A percentile compares a stretch with the other conserved stretches of the same genome.
Evolutionary conservation across 2,888 invertebrate species (phyloP).

Genomic region (Tipula unca): DNA sequence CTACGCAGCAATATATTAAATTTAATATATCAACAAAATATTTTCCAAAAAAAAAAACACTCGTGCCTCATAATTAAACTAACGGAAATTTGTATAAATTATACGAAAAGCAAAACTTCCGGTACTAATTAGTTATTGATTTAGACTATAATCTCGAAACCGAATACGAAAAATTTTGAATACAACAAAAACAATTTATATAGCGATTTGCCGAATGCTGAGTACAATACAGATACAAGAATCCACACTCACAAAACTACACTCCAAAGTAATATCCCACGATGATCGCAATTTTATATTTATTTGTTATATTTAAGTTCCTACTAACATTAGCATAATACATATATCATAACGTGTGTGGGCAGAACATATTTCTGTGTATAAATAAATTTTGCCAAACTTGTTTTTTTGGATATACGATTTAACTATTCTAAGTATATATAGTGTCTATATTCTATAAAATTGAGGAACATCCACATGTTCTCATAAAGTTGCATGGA

Average conservation of each 20-base stretch:
- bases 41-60: neutral
- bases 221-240: neutral
- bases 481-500: neutral
- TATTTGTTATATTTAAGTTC: neutral
- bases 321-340: neutral
- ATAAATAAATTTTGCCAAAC: neutral
- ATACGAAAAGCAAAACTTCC: neutral
- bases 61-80: neutral
- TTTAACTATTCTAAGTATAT: neutral
- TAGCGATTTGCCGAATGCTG: neutral
- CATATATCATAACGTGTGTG: neutral
- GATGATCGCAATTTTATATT: neutral
- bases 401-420: neutral
- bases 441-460: neutral
- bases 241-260: neutral
- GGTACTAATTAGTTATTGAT: neutral
- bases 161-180: too few relatives aligned
- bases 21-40: too few relatives aligned
- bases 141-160: too few relatives aligned
- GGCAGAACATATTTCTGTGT: neutral
- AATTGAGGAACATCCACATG: neutral
- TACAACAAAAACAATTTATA: too few relatives aligned
- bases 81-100: neutral
- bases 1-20: too few relatives aligned
- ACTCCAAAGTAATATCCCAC: neutral